Base-by-base conservation (phyloP, 1,140 invertebrate genomes). In the Holotrichia oblita region DNA sequence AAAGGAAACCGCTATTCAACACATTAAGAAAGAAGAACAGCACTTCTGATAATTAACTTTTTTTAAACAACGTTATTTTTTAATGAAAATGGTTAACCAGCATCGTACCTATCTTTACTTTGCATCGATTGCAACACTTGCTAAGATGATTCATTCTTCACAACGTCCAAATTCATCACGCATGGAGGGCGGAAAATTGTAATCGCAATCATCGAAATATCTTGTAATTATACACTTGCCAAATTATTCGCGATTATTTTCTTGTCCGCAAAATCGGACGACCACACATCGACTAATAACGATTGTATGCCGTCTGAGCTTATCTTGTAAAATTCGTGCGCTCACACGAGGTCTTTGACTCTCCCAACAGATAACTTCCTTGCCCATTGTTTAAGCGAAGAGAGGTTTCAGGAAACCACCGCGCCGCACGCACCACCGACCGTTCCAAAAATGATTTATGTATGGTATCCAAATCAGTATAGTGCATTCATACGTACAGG, bases 241-340 rank as follows among this genome's bases (percentile, higher is more conserved):
- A 69, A 69, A 69, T 22, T 69, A 34, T 69, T 20, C 22, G 61
- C 17, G 27, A 69, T 55, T 34, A 34, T 34, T n/a, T 12, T 48
- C 48, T 55, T 17, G 48, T 55, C 14, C 7, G 48, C 48, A 55
- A 55, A 34, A 55, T 55, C 48, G 14, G 48, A n/a, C 22, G 61
- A 69, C 61, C 61, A 69, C 61, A 69, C 61, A 69, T 69, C 61
- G 61, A 22, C 14, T 55, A 55, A 55, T 55, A 69, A 69, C 17
- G 24, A 12, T 69, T 69, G 4, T 69, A 69, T 27, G 14, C 14
- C 48, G 48, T 17, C 17, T 17, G 48, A 6, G 14, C 14, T n/a
- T 55, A 55, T 55, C 44, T 48, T 17, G 48, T 55, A 17, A 55
- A 55, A 55, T 55, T 55, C 48, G 48, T 55, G 17, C 48, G 48